Evolutionary conservation across 2,888 invertebrate genomes (phyloP).

Genomic region (Spatulosminthurus flaviceps): DNA sequence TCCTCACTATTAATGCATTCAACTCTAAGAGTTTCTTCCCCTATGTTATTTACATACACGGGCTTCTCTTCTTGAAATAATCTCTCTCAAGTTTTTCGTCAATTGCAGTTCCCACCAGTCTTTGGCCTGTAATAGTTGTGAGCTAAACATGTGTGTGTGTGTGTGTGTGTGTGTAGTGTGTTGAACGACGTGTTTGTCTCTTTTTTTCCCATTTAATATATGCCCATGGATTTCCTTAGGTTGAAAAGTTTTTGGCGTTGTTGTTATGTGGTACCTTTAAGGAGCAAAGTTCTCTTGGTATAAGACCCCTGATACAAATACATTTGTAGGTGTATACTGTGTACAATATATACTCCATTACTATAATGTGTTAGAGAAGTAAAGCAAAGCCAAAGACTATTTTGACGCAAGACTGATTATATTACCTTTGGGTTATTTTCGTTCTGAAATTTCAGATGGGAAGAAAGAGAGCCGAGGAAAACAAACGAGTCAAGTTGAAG

Average conservation of each 20-base stretch:
- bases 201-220: constrained; percentile 1
- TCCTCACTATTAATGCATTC: background rate
- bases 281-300: background rate
- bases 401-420: constrained; percentile 23
- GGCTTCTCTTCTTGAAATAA: constrained; percentile 1
- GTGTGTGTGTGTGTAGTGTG: background rate
- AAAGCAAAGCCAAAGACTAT: constrained; percentile 1
- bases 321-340: too few species aligned
- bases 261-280: background rate
- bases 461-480: constrained; percentile 25
- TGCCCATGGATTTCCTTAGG: background rate
- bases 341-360: too few species aligned
- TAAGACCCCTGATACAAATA: too few species aligned
- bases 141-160: too few species aligned
- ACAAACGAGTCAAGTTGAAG: constrained; percentile 25
- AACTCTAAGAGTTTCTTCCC: constrained; percentile 14
- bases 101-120: background rate
- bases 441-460: constrained; percentile 28
- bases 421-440: constrained; percentile 25
- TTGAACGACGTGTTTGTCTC: constrained; percentile 12
- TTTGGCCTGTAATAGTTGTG: background rate
- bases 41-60: background rate
- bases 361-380: background rate
- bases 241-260: constrained; percentile 2
- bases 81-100: background rate